These are phyloP conservation scores for Blennius ocellaris DNA, from an alignment of 2,113 vertebrate genomes.

Conservation along the genomic window DNA sequence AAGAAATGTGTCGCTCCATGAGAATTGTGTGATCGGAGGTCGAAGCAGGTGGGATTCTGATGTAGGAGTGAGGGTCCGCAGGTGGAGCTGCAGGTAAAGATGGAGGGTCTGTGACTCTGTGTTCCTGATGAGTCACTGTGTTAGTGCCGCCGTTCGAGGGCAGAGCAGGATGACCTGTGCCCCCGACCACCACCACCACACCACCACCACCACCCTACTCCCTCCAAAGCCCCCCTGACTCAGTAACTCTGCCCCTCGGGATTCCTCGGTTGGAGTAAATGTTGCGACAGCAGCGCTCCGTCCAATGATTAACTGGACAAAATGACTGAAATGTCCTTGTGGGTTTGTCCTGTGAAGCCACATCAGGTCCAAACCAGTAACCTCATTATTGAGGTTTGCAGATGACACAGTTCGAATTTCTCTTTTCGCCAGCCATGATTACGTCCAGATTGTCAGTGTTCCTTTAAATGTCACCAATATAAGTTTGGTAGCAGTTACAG, in stretches of 20 bases:
- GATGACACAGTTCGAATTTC: too few species aligned
- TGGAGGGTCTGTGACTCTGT: conserved; percentile 39
- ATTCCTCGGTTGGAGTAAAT: conserved; percentile 14
- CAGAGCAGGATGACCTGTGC: conserved; percentile 41
- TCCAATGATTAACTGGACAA: conserved; percentile 42
- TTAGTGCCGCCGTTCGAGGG: conserved; percentile 56
- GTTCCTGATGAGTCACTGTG: conserved; percentile 72
- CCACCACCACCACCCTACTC: not conserved
- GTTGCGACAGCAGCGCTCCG: conserved; percentile 9
- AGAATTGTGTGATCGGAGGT: conserved; percentile 3
- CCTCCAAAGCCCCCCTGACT: conserved; percentile 20
- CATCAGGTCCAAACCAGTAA: conserved; percentile 28
- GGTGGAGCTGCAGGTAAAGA: conserved; percentile 52
- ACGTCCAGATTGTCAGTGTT: too few species aligned
- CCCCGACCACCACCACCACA: conserved; percentile 11
- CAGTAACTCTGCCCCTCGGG: conserved; percentile 25
- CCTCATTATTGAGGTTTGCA: too few species aligned
- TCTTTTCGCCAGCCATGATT: too few species aligned
- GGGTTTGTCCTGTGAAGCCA: conserved; percentile 16
- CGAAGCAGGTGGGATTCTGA: conserved; percentile 25
- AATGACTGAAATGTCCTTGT: conserved; percentile 42
- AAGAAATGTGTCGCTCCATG: too few species aligned
- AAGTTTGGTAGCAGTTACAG: too few species aligned
- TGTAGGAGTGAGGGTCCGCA: conserved; percentile 36
- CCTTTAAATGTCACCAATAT: too few species aligned